Conservation (phyloP, 2,113 vertebrate species). For the Aegithalos caudatus region DNA sequence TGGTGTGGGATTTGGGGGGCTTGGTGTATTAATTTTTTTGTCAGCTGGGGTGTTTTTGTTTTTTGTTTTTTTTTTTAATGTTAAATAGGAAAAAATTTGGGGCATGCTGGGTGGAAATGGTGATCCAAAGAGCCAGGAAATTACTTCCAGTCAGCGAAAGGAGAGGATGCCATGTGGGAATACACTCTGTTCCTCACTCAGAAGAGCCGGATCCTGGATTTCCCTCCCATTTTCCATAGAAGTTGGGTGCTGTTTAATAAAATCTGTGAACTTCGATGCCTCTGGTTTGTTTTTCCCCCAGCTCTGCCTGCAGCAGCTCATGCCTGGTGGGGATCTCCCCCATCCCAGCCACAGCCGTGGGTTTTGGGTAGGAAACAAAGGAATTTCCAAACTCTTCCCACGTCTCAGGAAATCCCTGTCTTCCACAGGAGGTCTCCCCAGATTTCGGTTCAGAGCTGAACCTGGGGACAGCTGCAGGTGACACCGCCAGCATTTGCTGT, state of each 20-base stretch:
- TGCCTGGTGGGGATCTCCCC: background rate
- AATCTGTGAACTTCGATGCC: background rate
- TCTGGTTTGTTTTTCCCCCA: background rate
- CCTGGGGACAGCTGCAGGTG: fast-evolving
- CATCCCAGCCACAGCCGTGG: background rate
- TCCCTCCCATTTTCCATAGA: fast-evolving
- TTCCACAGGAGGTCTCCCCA: background rate
- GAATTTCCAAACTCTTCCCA: background rate
- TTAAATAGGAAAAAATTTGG: background rate
- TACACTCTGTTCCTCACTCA: fast-evolving
- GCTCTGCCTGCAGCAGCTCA: background rate
- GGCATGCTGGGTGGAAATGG: background rate
- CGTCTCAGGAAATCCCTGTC: fast-evolving
- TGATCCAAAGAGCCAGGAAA: background rate
- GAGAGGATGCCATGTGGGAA: background rate
- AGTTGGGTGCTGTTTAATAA: background rate
- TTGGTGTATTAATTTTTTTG: background rate
- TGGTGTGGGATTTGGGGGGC: fast-evolving
- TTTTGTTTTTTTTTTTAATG: too few relatives aligned
- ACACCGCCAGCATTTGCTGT: too few relatives aligned
- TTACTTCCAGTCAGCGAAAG: background rate
- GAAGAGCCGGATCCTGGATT: background rate
- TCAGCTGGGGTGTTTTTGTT: fast-evolving
- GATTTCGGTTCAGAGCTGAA: background rate
- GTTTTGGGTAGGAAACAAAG: background rate